phyloP scores from a whole-genome alignment of 2,113 vertebrate genomes.

The Xenotilapia caudafasciata region DNA sequence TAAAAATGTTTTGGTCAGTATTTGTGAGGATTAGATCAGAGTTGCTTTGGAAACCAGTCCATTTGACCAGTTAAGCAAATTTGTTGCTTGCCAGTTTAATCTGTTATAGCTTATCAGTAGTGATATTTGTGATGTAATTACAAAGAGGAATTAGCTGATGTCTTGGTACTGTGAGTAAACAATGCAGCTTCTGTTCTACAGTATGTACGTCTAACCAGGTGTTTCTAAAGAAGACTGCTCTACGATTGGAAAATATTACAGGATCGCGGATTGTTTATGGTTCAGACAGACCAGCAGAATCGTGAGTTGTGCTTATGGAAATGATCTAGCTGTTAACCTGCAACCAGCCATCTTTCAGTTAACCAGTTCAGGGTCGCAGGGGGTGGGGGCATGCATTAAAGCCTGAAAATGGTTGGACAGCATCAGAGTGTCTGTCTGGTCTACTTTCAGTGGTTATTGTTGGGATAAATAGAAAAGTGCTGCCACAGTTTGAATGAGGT shows the following conservation, averaged over 20 bases:
- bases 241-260: neutral
- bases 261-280: neutral
- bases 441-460: neutral
- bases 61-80: neutral
- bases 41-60: neutral
- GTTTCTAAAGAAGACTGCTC: neutral
- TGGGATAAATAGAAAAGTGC: neutral
- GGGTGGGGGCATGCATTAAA: neutral
- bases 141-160: neutral
- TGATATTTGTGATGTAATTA: neutral
- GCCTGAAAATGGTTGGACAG: neutral
- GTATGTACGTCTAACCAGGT: neutral
- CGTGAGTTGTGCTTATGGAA: neutral
- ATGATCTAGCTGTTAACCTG: neutral
- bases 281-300: neutral
- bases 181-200: neutral
- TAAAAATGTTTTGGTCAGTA: neutral
- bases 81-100: neutral
- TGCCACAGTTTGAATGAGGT: neutral
- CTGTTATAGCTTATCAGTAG: neutral
- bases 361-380: neutral
- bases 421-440: neutral
- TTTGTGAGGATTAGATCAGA: neutral
- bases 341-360: neutral
- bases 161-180: neutral